These are phyloP conservation scores for Eremobia ochroleuca DNA, from an alignment of 2,888 invertebrate species.

Conservation along the genomic window DNA sequence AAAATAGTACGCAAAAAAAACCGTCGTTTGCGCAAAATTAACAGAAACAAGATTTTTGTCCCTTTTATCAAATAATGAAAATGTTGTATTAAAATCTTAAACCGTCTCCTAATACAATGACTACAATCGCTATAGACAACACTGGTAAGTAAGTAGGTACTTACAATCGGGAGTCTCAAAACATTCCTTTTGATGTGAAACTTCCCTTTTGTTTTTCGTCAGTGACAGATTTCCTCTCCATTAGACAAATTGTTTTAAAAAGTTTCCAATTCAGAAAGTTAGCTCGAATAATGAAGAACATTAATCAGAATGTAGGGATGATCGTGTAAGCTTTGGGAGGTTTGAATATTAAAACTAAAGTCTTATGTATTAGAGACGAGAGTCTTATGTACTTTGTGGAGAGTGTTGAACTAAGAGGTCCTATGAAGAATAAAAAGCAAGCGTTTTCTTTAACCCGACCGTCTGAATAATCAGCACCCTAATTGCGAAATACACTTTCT, in stretches of 20 bases:
- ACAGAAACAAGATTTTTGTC: background rate
- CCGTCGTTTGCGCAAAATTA: no score
- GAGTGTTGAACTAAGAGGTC: conserved; percentile 12
- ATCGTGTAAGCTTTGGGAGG: conserved; percentile 51
- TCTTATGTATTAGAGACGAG: conserved; percentile 27
- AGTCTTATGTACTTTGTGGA: conserved; percentile 19
- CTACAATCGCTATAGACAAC: conserved; percentile 12
- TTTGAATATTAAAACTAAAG: conserved; percentile 51
- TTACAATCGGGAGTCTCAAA: conserved; percentile 55
- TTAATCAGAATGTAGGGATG: conserved; percentile 71
- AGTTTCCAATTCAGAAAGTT: conserved; percentile 77
- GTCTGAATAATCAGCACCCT: no score
- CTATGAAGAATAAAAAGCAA: conserved; percentile 5
- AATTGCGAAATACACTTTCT: no score
- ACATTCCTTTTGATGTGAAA: conserved; percentile 78
- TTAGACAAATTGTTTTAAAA: conserved; percentile 83
- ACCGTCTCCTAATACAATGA: conserved; percentile 20
- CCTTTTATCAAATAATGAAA: background rate
- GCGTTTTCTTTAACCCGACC: conserved; percentile 2
- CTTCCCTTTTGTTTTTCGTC: conserved; percentile 77
- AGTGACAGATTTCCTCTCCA: conserved; percentile 81
- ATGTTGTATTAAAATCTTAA: background rate
- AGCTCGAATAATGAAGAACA: conserved; percentile 73
- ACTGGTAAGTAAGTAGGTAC: conserved; percentile 10
- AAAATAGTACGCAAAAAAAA: no score